A percentile compares a stretch with the other conserved stretches of the same genome.
phyloP scores from a whole-genome alignment of 2,797 vertebrate species.

The Trematomus bernacchii region DNA sequence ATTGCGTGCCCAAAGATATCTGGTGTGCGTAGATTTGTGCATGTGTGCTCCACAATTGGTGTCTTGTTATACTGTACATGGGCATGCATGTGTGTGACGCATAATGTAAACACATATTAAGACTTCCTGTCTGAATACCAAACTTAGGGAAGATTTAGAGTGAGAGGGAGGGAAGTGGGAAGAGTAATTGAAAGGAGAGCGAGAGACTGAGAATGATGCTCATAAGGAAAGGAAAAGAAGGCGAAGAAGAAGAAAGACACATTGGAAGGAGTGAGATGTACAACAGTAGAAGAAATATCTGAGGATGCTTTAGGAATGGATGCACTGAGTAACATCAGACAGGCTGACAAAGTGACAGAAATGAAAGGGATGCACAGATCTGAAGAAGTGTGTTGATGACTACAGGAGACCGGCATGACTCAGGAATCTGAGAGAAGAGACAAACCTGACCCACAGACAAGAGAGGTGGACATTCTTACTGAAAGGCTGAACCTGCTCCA shows the following conservation, averaged over 20 bases:
- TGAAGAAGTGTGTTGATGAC: slow-evolving; percentile 27
- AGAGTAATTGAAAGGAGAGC: slow-evolving; percentile 38
- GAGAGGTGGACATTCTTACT: slow-evolving; percentile 5
- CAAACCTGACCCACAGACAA: slow-evolving; percentile 1
- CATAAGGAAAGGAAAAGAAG: slow-evolving; percentile 23
- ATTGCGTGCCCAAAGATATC: neutral
- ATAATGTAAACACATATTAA: slow-evolving; percentile 74
- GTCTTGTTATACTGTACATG: slow-evolving; percentile 26
- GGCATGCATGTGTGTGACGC: slow-evolving; percentile 38
- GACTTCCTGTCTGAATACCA: slow-evolving; percentile 74
- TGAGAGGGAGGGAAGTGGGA: slow-evolving; percentile 58
- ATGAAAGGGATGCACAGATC: slow-evolving; percentile 28
- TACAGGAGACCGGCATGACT: slow-evolving; percentile 23
- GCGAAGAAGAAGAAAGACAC: slow-evolving; percentile 27
- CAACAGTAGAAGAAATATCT: slow-evolving; percentile 28
- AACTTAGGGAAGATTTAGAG: slow-evolving; percentile 57
- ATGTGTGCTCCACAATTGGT: neutral
- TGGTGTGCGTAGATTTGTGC: neutral
- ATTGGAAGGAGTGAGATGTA: slow-evolving; percentile 22
- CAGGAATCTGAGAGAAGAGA: slow-evolving; percentile 25
- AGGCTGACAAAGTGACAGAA: slow-evolving; percentile 31
- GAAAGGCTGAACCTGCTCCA: slow-evolving; percentile 14
- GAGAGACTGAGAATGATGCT: slow-evolving; percentile 40
- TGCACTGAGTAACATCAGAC: slow-evolving; percentile 9
- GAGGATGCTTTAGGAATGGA: slow-evolving; percentile 24